Base-by-base conservation (phyloP, 2,888 invertebrate genomes). In the Trachelus stipa region DNA sequence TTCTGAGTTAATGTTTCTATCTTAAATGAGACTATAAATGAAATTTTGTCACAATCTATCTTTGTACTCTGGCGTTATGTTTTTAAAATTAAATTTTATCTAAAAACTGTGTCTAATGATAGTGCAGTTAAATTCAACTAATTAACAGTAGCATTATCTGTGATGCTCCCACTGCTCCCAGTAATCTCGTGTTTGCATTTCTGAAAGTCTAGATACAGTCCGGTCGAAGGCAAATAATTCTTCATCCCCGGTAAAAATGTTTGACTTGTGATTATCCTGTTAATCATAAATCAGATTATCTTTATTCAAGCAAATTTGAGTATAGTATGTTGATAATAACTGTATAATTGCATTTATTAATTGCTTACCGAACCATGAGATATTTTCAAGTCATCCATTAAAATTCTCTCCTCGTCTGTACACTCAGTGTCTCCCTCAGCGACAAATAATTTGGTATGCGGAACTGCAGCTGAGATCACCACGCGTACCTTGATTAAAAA, bases 141-240 rank as follows among this genome's bases (percentile, higher is more conserved):
- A 71, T 31, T 71, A 74, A 4, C 77, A 81, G 75, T 77, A 79
- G 77, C 79, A 81, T 86, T 88, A 88, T 89, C 88, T 88, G 68
- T 88, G 85, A 56, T 88, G 87, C 75, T 95, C 94, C 96, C 96
- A 96, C 87, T 94, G 94, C 75, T 96, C 94, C 99, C 99, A 99
- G 91, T 99, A 99, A 83, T 96, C 96, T 77, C 95, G 94, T 0
- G 97, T 97, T 92, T 98, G 98, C 99, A 99, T 99, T 93, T 99
- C 98, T 83, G 96, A 95, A 68, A 99, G 94, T 82, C 99, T 93
- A 0, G 99, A 99, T 35, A 98, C 91, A 34, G 99, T 98, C 78
- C 99, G 94, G 87, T 98, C 98, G 90, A 97, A 98, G 0, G 99
- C 99, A 92, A 99, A 99, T 87, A 98, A 92, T 92, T 99, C 99